These are phyloP conservation scores for Acleris literana DNA, from an alignment of 2,888 invertebrate genomes.

Conservation along the genomic window DNA sequence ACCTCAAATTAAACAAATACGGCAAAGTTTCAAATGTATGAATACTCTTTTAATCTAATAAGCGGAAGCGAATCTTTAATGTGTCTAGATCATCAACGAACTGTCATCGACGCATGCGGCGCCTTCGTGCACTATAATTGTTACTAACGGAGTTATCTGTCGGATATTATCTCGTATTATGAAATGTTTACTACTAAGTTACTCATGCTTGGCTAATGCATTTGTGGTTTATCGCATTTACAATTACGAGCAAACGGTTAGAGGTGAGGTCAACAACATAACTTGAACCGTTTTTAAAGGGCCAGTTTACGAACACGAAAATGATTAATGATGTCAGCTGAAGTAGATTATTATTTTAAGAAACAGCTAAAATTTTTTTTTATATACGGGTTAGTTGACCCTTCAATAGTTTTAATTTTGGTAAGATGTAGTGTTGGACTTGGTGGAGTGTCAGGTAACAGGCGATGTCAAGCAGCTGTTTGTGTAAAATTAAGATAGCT, in stretches of 20 bases:
- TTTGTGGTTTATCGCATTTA: neutral
- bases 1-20: no score
- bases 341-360: neutral
- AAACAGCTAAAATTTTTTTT: no score
- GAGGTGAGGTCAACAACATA: slow-evolving; percentile 6
- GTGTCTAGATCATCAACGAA: slow-evolving; percentile 3
- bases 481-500: no score
- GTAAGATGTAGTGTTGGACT: no score
- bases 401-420: no score
- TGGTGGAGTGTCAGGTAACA: no score
- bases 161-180: slow-evolving; percentile 21
- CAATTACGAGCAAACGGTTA: neutral
- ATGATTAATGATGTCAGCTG: slow-evolving; percentile 3
- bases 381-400: no score
- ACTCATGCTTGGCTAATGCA: slow-evolving; percentile 25
- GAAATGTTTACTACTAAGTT: slow-evolving; percentile 29
- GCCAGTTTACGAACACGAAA: no score
- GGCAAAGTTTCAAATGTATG: neutral
- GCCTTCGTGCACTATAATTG: slow-evolving; percentile 17
- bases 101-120: slow-evolving; percentile 19
- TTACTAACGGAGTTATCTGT: slow-evolving; percentile 24
- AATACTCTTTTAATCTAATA: neutral
- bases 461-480: no score
- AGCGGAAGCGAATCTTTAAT: slow-evolving; percentile 13
- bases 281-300: neutral